Conservation (phyloP, 2,113 vertebrate species). For the Coptodon bakossiorum region DNA sequence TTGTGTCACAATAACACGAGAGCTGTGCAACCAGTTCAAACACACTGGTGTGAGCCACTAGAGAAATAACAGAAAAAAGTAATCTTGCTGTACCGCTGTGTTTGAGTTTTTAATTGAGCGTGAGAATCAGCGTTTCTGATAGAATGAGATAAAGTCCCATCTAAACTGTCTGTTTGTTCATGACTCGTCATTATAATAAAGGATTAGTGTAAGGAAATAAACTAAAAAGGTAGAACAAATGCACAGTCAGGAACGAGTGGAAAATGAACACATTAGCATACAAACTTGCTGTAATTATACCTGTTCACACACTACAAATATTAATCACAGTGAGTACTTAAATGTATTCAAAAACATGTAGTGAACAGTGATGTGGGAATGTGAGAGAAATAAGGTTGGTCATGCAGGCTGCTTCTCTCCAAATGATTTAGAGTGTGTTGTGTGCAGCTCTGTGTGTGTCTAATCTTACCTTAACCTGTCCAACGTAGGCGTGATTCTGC, state of each 20-base stretch:
- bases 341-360: neutral
- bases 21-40: neutral
- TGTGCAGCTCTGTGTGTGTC: neutral
- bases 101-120: neutral
- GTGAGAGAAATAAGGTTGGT: neutral
- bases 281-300: neutral
- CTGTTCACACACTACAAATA: neutral
- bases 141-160: neutral
- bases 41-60: neutral
- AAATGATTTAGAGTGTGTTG: neutral
- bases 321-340: neutral
- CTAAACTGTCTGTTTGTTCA: neutral
- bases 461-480: conserved; percentile 86
- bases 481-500: conserved; percentile 84
- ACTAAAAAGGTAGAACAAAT: neutral
- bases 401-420: neutral
- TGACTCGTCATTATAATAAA: neutral
- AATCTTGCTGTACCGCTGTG: neutral
- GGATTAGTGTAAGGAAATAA: neutral
- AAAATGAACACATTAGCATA: neutral
- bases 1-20: neutral
- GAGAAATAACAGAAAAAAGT: neutral
- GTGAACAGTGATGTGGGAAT: neutral
- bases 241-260: neutral
- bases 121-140: neutral